phyloP scores from a whole-genome alignment of 2,797 vertebrate genomes.

The Pteropus rufus region DNA sequence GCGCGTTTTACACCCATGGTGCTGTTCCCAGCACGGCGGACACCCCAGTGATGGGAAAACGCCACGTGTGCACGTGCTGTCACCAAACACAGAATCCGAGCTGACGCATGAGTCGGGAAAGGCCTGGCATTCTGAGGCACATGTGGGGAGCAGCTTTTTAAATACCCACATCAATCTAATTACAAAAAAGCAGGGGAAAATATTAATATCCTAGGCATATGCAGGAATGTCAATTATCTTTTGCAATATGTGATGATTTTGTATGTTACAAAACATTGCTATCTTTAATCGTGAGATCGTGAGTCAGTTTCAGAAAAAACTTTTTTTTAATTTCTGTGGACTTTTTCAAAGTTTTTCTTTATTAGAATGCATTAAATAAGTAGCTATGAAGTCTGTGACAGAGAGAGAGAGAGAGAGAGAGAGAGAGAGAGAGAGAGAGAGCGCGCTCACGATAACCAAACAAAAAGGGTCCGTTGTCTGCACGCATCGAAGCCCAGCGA shows the following conservation, averaged over 20 bases:
- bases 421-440: background rate
- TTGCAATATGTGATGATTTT: conserved; percentile 65
- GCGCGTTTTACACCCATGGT: no score
- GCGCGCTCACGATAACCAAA: no score
- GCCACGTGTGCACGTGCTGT: no score
- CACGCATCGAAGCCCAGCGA: no score
- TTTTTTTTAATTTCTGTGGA: conserved; percentile 2
- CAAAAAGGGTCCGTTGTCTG: no score
- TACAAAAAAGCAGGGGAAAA: conserved; percentile 68
- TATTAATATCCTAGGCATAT: conserved; percentile 66
- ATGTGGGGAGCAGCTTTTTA: conserved; percentile 67
- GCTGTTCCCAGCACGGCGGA: no score
- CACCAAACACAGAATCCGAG: background rate
- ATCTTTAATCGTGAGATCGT: conserved; percentile 53
- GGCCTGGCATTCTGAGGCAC: conserved; percentile 63
- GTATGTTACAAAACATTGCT: conserved; percentile 65
- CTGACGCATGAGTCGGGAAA: conserved; percentile 55
- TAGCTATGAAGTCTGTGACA: background rate
- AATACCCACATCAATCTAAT: conserved; percentile 70
- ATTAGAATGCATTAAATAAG: conserved; percentile 18
- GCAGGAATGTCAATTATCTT: conserved; percentile 63
- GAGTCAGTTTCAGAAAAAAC: conserved; percentile 27
- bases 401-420: background rate
- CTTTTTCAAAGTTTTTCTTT: conserved; percentile 35
- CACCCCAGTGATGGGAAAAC: no score